A percentile compares a stretch with the other conserved stretches of the same genome.
These are phyloP conservation scores for Apolygus lucorum DNA, from an alignment of 1,140 invertebrate species.

Conservation along the genomic window DNA sequence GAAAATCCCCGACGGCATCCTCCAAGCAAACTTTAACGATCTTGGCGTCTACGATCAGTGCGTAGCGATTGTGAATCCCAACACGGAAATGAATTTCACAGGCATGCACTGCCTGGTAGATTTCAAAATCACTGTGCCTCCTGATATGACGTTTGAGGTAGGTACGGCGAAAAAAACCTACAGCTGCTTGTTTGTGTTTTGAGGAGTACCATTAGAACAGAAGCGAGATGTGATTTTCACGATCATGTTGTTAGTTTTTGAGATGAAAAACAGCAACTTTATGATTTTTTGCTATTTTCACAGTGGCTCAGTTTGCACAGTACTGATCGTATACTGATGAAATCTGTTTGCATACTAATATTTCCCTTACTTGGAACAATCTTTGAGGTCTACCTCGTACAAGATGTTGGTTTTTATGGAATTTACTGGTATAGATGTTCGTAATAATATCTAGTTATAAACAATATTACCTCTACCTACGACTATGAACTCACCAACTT, in stretches of 20 bases:
- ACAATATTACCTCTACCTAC: too few species aligned
- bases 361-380: too few species aligned
- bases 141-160: neutral
- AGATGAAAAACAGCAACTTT: too few species aligned
- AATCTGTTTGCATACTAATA: too few species aligned
- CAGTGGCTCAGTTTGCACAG: neutral
- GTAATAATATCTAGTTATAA: too few species aligned
- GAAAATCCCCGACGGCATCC: neutral
- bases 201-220: neutral
- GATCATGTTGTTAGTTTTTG: too few species aligned
- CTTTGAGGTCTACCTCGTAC: too few species aligned
- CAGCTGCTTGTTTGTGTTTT: neutral
- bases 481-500: too few species aligned
- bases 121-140: neutral
- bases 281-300: neutral
- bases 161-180: neutral
- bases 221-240: neutral
- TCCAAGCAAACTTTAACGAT: neutral
- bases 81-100: neutral
- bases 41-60: neutral
- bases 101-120: neutral
- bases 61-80: neutral
- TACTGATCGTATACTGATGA: too few species aligned
- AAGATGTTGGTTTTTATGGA: too few species aligned
- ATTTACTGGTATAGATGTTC: too few species aligned